Base-by-base conservation (phyloP, 2,888 invertebrate genomes). In the Caenorhabditis sp. region DNA sequence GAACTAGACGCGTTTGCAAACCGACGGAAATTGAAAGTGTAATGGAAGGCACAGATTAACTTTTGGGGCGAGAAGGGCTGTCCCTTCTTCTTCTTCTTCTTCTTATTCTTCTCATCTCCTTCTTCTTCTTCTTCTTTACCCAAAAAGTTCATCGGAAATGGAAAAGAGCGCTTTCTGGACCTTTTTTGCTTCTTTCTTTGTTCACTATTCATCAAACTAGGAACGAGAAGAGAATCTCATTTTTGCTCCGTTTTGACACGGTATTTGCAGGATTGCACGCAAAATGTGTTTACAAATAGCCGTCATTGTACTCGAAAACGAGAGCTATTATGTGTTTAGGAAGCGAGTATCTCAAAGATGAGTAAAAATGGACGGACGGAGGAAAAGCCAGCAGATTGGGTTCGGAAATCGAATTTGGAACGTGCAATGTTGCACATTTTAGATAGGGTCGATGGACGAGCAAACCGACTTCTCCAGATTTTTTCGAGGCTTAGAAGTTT, bases 341-440 rank as follows among this genome's bases (percentile, higher is more conserved):
- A 37, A 17, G 43, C 11, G 22, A 61, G 45, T 35, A 58, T 66
- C 66, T 66, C 66, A 66, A 66, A 66, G 56, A 66, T 66, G 66
- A 66, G 50, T 30, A 27, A 46, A 66, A 55, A 41, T n/a, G n/a
- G n/a, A 15, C 20, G 35, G 15, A 43, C n/a, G 53, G 17, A n/a
- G 43, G 27, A 48, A 55, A 55, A 53, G n/a, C 48, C 27, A 43
- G 26, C 58, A 45, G 59, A 70, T 70, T 70, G 59, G 70, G 70
- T 53, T 70, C 70, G 70, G 59, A 70, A 70, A 70, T 70, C 70
- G 70, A 70, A 70, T 70, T 70, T 59, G 59, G 70, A 70, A 70
- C 70, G 70, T 70, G 70, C 70, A 70, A 52, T 59, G 70, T 70
- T 70, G 70, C 70, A 61, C 52, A 70, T 70, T 70, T 61, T 66